Conservation (phyloP, 2,888 invertebrate species). For the Pyrocoelia pectoralis region DNA sequence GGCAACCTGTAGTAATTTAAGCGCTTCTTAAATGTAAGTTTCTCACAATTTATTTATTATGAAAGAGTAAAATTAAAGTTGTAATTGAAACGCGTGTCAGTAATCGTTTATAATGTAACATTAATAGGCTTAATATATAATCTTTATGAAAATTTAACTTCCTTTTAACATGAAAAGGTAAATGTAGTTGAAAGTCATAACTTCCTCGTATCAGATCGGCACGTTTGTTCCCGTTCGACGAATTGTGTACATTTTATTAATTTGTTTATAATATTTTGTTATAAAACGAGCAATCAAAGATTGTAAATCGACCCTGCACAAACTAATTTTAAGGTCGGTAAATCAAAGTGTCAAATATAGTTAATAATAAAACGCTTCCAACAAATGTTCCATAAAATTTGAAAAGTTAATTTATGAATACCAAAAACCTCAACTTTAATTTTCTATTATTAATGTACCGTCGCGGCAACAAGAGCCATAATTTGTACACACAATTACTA, state of each 20-base stretch:
- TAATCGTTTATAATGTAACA: background rate
- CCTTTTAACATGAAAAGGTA: background rate
- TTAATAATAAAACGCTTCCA: background rate
- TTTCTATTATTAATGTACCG: conserved; percentile 23
- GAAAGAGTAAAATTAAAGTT: background rate
- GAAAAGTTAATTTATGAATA: background rate
- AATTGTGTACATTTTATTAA: too few relatives aligned
- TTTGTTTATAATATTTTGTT: background rate
- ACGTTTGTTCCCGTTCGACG: background rate
- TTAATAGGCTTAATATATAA: background rate
- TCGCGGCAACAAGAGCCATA: conserved; percentile 14
- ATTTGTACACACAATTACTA: conserved; percentile 25
- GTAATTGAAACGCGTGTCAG: background rate
- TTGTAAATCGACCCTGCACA: background rate
- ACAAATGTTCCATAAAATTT: background rate
- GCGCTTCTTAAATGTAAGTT: too few relatives aligned
- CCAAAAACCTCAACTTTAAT: conserved; percentile 18
- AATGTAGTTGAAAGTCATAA: background rate
- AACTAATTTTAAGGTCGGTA: background rate
- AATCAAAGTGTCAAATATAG: background rate
- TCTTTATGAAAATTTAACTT: background rate
- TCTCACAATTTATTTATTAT: too few relatives aligned
- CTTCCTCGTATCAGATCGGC: background rate
- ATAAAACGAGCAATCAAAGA: too few relatives aligned
- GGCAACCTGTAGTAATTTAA: too few relatives aligned